Percentiles rank a stretch among this genome's conserved stretches.
These are phyloP conservation scores for Xylota segnis DNA, from an alignment of 2,888 invertebrate species.

Conservation along the genomic window DNA sequence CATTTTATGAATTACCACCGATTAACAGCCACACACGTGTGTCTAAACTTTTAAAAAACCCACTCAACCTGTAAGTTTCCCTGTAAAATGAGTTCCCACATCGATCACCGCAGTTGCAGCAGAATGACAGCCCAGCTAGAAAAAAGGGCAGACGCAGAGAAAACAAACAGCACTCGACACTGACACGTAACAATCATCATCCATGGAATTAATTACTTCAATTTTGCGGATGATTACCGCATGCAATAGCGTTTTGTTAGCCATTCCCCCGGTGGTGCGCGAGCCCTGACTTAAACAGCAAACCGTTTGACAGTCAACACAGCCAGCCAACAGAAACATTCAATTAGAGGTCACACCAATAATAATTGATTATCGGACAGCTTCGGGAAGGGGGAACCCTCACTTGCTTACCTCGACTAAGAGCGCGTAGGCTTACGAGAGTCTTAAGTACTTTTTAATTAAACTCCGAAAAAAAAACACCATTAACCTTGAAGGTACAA, in stretches of 20 bases:
- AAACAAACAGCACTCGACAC: conserved; percentile 16
- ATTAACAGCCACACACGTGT: conserved; percentile 26
- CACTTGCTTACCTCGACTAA: conserved; percentile 37
- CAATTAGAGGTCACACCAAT: conserved; percentile 42
- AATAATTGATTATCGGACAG: conserved; percentile 39
- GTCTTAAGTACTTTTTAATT: conserved; percentile 55
- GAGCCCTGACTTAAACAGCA: background rate
- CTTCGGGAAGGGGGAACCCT: background rate
- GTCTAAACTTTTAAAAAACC: conserved; percentile 9
- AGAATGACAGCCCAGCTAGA: background rate
- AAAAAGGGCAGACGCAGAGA: conserved; percentile 25
- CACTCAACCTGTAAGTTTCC: background rate
- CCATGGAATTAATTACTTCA: conserved; percentile 33
- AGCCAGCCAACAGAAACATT: conserved; percentile 33
- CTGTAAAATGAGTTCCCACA: conserved; percentile 29
- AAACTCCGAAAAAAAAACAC: conserved; percentile 24
- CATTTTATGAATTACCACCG: conserved; percentile 28
- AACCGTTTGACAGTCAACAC: conserved; percentile 8
- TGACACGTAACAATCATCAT: conserved; percentile 32
- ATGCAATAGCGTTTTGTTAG: conserved; percentile 1
- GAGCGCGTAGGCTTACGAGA: conserved; percentile 48
- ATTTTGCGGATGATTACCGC: conserved; percentile 35
- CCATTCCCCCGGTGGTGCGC: too few species aligned
- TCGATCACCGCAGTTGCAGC: conserved; percentile 10
- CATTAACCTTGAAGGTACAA: conserved; percentile 38